Conservation (phyloP, 1,140 invertebrate genomes). For the Brachionus plicatilis region DNA sequence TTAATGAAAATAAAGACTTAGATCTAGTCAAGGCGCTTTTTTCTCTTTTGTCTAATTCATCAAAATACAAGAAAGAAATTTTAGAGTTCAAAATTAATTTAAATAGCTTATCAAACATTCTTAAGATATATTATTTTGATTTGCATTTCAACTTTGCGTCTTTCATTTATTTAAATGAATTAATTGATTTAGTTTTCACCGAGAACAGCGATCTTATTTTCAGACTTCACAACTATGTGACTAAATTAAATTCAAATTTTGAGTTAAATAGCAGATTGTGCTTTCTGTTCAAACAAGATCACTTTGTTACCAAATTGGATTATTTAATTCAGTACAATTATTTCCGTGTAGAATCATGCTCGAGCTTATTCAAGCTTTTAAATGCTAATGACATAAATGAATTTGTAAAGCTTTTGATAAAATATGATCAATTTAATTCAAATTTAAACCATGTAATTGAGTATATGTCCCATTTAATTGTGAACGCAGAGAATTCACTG, state of each 20-base stretch:
- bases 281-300: not conserved
- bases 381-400: not conserved
- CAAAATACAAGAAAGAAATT: not conserved
- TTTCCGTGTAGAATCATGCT: not conserved
- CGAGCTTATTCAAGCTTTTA: not conserved
- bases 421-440: not conserved
- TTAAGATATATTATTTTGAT: not conserved
- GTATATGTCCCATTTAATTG: not conserved
- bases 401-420: not conserved
- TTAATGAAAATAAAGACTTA: not conserved
- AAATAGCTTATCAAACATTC: not conserved
- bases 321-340: not conserved
- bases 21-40: not conserved
- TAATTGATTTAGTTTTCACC: not conserved
- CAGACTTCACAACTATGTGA: not conserved
- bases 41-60: conserved; percentile 6
- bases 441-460: not conserved
- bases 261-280: not conserved
- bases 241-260: not conserved
- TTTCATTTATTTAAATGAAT: not conserved
- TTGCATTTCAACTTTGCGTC: not conserved
- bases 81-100: not conserved
- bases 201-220: not conserved
- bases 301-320: not conserved
- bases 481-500: not conserved